These are phyloP conservation scores for Callorhinus ursinus DNA, from an alignment of 2,113 vertebrate genomes.

Conservation along the genomic window DNA sequence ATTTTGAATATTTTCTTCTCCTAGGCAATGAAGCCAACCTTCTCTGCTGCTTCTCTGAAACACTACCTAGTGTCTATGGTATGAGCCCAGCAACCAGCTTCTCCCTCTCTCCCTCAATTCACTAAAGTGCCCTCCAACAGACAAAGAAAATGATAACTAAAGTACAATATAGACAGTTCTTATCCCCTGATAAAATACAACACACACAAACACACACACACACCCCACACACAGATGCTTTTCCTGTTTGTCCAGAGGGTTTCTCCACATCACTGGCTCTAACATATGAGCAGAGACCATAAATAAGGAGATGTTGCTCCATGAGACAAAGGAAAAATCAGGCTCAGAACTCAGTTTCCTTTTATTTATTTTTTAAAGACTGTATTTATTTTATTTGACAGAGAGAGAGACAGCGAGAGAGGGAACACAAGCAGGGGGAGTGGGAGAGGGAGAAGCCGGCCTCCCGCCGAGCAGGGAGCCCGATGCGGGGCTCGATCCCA, in stretches of 20 bases:
- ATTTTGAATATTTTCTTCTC: neutral
- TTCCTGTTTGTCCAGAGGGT: neutral
- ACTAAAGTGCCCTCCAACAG: neutral
- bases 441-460: too few species aligned
- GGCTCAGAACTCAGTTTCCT: neutral
- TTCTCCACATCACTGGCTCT: neutral
- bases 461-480: too few species aligned
- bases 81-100: neutral
- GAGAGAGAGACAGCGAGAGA: too few species aligned
- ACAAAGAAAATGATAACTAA: neutral
- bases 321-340: conserved; percentile 42
- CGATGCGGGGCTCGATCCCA: too few species aligned
- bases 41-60: neutral
- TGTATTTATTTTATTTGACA: too few species aligned
- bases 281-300: neutral
- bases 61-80: neutral
- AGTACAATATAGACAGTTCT: neutral
- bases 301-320: conserved; percentile 15
- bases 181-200: neutral
- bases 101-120: neutral
- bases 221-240: neutral
- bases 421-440: too few species aligned
- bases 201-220: neutral
- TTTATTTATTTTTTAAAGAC: too few species aligned
- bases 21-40: neutral